Conservation (phyloP, 2,888 invertebrate genomes). For the Calameuta idolon region DNA sequence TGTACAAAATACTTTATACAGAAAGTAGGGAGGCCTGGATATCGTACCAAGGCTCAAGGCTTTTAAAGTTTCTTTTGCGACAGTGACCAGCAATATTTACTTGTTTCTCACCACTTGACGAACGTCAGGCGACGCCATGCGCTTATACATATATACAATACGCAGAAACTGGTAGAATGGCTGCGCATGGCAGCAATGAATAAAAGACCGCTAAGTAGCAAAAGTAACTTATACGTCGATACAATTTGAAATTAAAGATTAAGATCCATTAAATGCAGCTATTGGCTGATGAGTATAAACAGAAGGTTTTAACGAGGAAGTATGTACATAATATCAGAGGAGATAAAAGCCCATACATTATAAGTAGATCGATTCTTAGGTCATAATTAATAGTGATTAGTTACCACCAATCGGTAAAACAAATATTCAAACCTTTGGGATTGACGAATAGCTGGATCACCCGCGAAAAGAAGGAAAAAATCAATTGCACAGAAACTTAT, state of each 20-base stretch:
- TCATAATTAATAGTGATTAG: too few relatives aligned
- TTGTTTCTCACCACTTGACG: neutral
- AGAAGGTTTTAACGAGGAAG: too few relatives aligned
- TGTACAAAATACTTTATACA: neutral
- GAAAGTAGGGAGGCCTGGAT: neutral
- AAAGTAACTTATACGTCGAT: neutral
- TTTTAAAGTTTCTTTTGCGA: neutral
- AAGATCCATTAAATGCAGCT: too few relatives aligned
- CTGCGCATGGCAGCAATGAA: neutral
- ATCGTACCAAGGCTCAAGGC: neutral
- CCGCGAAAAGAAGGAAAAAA: too few relatives aligned
- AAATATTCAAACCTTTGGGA: too few relatives aligned
- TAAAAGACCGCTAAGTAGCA: neutral
- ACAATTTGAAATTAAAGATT: neutral
- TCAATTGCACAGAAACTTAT: too few relatives aligned
- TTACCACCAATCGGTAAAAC: too few relatives aligned
- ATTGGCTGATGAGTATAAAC: too few relatives aligned
- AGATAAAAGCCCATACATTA: too few relatives aligned
- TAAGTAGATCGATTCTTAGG: too few relatives aligned
- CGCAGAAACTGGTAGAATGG: neutral
- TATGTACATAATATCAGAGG: too few relatives aligned
- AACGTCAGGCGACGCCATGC: neutral
- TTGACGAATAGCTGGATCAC: too few relatives aligned
- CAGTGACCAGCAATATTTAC: neutral
- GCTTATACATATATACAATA: neutral